Percentiles rank a stretch among this genome's conserved stretches.
Conservation (phyloP, 2,888 invertebrate genomes). For the Euclidia mi region DNA sequence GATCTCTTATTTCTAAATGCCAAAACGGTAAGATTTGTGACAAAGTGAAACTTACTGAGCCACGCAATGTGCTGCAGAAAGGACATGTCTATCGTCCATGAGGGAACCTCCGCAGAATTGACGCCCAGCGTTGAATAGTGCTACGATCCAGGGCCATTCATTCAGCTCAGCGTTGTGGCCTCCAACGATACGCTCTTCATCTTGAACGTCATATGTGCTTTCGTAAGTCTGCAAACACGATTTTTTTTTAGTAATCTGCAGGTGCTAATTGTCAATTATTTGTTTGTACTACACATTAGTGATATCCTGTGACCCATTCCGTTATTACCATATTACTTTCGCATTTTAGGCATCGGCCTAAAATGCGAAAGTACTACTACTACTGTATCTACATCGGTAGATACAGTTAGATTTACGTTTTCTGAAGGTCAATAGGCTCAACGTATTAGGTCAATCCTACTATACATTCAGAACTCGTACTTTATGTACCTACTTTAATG, state of each 20-base stretch:
- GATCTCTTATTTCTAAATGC: not conserved
- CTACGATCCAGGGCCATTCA: constrained; percentile 97
- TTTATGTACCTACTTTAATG: not conserved
- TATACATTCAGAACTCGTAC: constrained; percentile 4
- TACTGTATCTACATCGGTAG: too few species aligned
- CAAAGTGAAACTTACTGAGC: constrained; percentile 92
- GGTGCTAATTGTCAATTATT: not conserved
- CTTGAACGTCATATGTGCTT: constrained; percentile 76
- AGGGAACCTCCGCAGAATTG: constrained; percentile 97
- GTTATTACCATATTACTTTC: too few species aligned
- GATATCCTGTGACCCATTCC: not conserved
- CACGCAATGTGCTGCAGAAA: constrained; percentile 97
- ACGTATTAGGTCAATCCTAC: constrained; percentile 1
- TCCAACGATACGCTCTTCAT: constrained; percentile 96
- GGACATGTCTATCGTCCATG: constrained; percentile 94
- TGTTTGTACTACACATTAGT: constrained; percentile 10
- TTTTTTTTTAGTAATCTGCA: not conserved
- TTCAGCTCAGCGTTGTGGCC: constrained; percentile 95
- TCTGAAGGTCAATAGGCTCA: not conserved
- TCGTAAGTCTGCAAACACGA: constrained; percentile 70
- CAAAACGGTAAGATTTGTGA: not conserved
- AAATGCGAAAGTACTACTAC: too few species aligned
- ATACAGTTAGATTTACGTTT: not conserved
- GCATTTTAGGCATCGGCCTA: too few species aligned
- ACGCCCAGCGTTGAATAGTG: constrained; percentile 94